Evolutionary conservation across 2,113 vertebrate genomes (phyloP), one percentile per base, ranked within the genome.

Genomic region (Australoheros scitulus): DNA sequence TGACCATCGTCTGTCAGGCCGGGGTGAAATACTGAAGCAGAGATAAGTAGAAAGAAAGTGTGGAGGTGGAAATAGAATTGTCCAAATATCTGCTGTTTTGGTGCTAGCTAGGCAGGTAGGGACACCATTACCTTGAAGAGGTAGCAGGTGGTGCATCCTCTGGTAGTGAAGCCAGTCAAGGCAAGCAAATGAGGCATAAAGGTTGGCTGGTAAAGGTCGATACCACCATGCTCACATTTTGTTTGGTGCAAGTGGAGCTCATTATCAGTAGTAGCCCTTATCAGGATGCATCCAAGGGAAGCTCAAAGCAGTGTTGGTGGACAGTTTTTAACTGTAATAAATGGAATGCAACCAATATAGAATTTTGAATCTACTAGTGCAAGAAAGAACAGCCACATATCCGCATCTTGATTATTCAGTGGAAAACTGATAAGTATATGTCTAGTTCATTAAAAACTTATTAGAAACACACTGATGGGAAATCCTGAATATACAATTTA

Each of bases 111-210:
- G 52, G 56, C 18, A 60, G 76, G 56, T 81, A 91, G 90, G 93
- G 86, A 55, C 92, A 41, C 34, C 0, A 7, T n/a, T 74, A 94
- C 93, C 92, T 94, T 93, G 83, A 87, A 10, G 50, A 9, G 22
- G 68, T 77, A 85, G 90, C 91, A 92, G 92, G 90, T 90, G 91
- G 86, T 72, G 82, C 89, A 91, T 90, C 89, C 79, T 88, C 61
- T 92, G 86, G 91, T 77, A 77, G 76, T 81, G 60, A 55, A 82
- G 86, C 72, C 91, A 88, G 92, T 86, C 64, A 81, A 80, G 60
- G 52, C 34, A 61, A 76, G 64, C 76, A 85, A 91, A 92, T 90
- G 90, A 92, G 83, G 87, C 86, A 41, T 87, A 50, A 77, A 84
- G 85, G 65, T 77, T 86, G 84, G 86, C 63, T 85, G 85, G 91